A percentile compares a stretch with the other conserved stretches of the same genome.
Conservation (phyloP, 2,797 vertebrate species). For the Lophotriccus pileatus region DNA sequence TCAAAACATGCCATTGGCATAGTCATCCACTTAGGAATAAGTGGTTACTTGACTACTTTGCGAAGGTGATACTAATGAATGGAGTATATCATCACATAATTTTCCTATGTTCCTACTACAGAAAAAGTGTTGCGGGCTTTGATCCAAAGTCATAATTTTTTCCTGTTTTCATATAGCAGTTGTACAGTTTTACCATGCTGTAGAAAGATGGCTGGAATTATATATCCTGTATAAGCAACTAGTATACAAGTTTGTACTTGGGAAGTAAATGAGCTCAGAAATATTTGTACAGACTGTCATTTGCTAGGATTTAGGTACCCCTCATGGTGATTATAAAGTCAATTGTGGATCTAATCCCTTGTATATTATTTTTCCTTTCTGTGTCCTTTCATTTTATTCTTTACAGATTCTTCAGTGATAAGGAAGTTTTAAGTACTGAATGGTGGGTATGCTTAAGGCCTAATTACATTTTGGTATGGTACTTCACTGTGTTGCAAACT, state of each 20-base stretch:
- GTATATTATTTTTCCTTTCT: background rate
- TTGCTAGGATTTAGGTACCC: rapidly evolving
- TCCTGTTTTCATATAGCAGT: background rate
- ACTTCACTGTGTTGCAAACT: background rate
- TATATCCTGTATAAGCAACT: background rate
- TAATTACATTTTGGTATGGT: background rate
- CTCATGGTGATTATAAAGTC: background rate
- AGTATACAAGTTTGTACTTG: background rate
- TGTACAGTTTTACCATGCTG: background rate
- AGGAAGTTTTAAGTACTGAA: background rate
- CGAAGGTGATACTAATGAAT: background rate
- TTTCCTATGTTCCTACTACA: background rate
- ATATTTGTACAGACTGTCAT: background rate
- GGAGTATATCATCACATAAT: background rate
- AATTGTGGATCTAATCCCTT: background rate
- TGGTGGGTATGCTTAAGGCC: background rate
- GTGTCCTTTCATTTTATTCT: background rate
- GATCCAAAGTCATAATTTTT: background rate
- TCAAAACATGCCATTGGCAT: background rate
- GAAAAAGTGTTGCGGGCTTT: background rate
- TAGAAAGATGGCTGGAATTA: background rate
- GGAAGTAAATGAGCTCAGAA: slow-evolving; percentile 3
- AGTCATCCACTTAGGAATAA: background rate
- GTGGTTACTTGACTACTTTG: background rate
- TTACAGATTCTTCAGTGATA: background rate